Base-by-base conservation (phyloP, 2,888 invertebrate species). In the Chironomus riparius region DNA sequence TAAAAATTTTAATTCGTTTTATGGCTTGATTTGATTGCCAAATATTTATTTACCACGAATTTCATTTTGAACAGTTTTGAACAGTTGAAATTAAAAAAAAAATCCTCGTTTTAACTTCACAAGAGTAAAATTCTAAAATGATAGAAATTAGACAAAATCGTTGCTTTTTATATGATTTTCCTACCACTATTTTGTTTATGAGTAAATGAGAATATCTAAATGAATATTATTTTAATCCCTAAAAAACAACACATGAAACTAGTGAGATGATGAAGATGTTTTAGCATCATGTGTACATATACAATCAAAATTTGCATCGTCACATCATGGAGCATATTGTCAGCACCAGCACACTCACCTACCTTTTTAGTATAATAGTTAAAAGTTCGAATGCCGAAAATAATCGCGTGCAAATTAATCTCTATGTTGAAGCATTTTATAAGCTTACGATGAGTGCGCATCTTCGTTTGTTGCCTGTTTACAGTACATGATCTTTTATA, bases 111-210 rank as follows among this genome's bases (percentile, higher is more conserved):
- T 71, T 71, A 15, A 47, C n/a, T 72, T 62, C 21, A 47, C 18
- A 48, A 74, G 68, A 74, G 74, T 74, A 74, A 68, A 68, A 74
- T 68, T 47, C 68, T 74, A 68, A 15, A 47, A 62, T 74, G 74
- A 74, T 74, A 68, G 68, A 74, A 47, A 68, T 21, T 65, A 7
- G 68, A 65, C 47, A 47, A 68, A 22, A 65, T 65, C 65, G n/a
- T 47, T 62, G 28, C 68, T 48, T 74, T 74, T 74, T 74, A 74
- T 74, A 74, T 74, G 74, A 74, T 62, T 74, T 74, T 74, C 74
- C 74, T 74, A 74, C 74, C 74, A 74, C 68, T 68, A 38, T 68
- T 74, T 74, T 74, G 65, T 62, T 56, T 13, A 15, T 28, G 38
- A 13, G 18, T 15, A 12, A 18, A 12, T n/a, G 10, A 7, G 48